Evolutionary conservation across 2,888 invertebrate species (phyloP), one percentile per base, ranked within the genome.

Genomic region (Andrena minutula): DNA sequence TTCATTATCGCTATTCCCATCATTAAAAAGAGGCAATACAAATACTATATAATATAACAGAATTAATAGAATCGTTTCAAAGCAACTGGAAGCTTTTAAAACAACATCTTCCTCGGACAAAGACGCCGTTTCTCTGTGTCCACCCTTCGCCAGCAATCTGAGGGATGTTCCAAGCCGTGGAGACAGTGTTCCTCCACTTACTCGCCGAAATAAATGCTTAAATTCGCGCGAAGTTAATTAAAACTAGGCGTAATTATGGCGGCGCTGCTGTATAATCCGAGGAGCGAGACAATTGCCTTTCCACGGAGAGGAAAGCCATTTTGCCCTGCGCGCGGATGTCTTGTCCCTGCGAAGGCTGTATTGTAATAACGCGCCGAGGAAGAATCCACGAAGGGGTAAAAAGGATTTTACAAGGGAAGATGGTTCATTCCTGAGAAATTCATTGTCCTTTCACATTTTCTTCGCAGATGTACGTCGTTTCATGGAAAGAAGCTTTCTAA

Each of bases 181-280:
- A 71, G 84, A 75, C 65, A 63, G 65, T 75, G 73, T 73, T 79
- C 75, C 82, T 70, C 80, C 79, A 68, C 88, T 89, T 87, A 86
- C 87, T 88, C 84, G 69, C 66, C 79, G 87, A 81, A 87, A 89
- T 89, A 89, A 90, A 90, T 90, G 89, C 90, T 91, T 87, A 90
- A 90, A 91, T 91, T 91, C 88, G 83, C 86, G 90, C 86, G 89
- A 91, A 90, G 91, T 91, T 91, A 91, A 91, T 91, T 91, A 91
- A 91, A 91, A 91, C 91, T 88, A 88, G 86, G 88, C 84, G 91
- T 88, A 91, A 91, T 91, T 91, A 91, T 89, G 88, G 88, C 87
- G 77, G 83, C 81, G 76, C 80, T 75, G 84, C 86, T 88, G 86
- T 84, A 90, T 90, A 90, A 91, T 87, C 89, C 81, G 80, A 84